Evolutionary conservation across 2,888 invertebrate species (phyloP).

Genomic region (Branchipolynoe longqiensis): DNA sequence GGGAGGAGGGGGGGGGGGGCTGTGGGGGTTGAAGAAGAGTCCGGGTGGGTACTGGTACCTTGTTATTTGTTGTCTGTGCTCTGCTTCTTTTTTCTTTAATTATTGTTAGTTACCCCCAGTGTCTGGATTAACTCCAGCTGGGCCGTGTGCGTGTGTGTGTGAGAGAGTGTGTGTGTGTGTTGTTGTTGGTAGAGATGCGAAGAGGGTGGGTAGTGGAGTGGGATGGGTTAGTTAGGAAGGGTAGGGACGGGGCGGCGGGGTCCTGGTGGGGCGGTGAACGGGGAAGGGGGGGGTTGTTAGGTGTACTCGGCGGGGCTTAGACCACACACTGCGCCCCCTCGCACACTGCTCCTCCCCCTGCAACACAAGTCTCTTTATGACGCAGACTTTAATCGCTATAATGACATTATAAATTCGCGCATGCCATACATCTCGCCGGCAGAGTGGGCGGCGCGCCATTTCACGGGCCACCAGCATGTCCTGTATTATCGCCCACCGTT

Average conservation of each 20-base stretch:
- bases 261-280: not conserved
- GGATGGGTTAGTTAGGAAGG: not conserved
- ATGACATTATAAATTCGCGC: conserved; percentile 55
- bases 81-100: not conserved
- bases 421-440: not conserved
- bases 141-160: not conserved
- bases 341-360: not conserved
- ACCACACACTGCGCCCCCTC: not conserved
- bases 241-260: not conserved
- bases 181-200: not conserved
- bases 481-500: conserved; percentile 1
- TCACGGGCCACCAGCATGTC: not conserved
- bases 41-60: not conserved
- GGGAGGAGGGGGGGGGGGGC: too few relatives aligned
- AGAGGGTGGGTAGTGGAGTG: not conserved
- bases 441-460: conserved; percentile 13
- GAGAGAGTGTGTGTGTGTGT: too few relatives aligned
- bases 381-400: conserved; percentile 17
- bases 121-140: conserved; percentile 20
- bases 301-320: not conserved
- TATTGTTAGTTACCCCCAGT: not conserved
- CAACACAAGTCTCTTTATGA: not conserved
- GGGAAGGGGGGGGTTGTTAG: not conserved
- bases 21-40: too few relatives aligned
- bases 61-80: not conserved